Evolutionary conservation across 2,113 vertebrate genomes (phyloP).

Genomic region (Brachyistius frenatus): DNA sequence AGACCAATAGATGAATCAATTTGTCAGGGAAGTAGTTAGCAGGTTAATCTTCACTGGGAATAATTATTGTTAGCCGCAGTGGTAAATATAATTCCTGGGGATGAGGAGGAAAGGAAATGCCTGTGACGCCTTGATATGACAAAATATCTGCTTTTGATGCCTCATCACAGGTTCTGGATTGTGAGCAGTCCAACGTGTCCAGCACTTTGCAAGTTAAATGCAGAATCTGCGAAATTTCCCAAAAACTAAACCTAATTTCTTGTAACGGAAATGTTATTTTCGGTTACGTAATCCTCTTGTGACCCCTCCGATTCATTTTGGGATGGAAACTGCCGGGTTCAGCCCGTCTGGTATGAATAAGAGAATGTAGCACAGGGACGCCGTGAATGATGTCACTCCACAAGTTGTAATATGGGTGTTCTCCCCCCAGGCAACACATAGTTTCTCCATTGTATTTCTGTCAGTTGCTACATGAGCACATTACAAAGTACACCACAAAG

Average conservation of each 20-base stretch:
- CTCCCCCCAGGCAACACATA: conserved; percentile 57
- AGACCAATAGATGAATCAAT: too few species aligned
- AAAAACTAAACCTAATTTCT: neutral
- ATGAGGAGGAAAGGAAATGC: neutral
- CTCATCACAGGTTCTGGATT: neutral
- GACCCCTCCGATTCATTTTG: neutral
- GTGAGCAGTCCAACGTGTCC: neutral
- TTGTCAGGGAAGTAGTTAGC: too few species aligned
- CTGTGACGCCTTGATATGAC: neutral
- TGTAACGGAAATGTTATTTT: neutral
- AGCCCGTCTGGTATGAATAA: conserved; percentile 57
- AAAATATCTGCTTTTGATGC: neutral
- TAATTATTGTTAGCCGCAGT: too few species aligned
- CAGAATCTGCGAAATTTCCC: neutral
- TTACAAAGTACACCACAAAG: conserved; percentile 40
- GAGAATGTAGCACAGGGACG: conserved; percentile 33
- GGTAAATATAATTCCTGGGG: neutral
- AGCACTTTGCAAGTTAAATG: neutral
- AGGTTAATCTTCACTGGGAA: too few species aligned
- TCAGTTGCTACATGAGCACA: conserved; percentile 46
- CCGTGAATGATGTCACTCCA: conserved; percentile 66
- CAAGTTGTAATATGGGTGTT: conserved; percentile 63
- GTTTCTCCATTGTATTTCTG: conserved; percentile 67
- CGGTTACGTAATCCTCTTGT: neutral
- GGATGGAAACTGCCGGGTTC: conserved; percentile 6